These are phyloP conservation scores for Ranitomeya imitator DNA, from an alignment of 2,113 vertebrate species.

Conservation along the genomic window DNA sequence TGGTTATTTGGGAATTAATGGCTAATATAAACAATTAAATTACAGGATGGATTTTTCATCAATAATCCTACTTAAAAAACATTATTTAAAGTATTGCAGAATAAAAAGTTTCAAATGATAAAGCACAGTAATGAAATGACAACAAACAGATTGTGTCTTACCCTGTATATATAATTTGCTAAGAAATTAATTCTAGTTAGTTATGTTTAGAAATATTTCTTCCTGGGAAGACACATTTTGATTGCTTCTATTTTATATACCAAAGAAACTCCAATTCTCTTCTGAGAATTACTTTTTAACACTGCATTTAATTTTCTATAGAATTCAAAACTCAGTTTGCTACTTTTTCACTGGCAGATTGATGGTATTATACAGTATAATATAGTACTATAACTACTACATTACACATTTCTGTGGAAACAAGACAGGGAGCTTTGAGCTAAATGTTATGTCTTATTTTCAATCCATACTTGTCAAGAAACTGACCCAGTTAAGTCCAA, in stretches of 20 bases:
- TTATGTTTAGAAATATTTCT: neutral
- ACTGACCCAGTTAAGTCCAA: too few relatives aligned
- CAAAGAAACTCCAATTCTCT: constrained; percentile 23
- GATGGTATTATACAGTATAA: constrained; percentile 2
- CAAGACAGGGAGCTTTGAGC: neutral
- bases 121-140: constrained; percentile 19
- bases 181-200: constrained; percentile 26
- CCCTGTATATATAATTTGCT: neutral
- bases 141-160: neutral
- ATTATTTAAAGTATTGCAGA: constrained; percentile 16
- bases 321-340: neutral
- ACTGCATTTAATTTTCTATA: constrained; percentile 24
- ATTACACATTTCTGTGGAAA: neutral
- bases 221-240: neutral
- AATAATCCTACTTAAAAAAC: neutral
- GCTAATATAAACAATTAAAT: constrained; percentile 4
- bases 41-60: constrained; percentile 18
- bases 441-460: neutral
- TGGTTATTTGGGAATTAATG: constrained; percentile 32
- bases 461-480: neutral
- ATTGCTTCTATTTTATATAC: constrained; percentile 25
- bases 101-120: neutral
- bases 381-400: neutral
- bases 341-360: constrained; percentile 2
- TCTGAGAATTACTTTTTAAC: constrained; percentile 41